Base-by-base conservation (phyloP, 1,140 invertebrate species). In the Batillaria attramentaria region DNA sequence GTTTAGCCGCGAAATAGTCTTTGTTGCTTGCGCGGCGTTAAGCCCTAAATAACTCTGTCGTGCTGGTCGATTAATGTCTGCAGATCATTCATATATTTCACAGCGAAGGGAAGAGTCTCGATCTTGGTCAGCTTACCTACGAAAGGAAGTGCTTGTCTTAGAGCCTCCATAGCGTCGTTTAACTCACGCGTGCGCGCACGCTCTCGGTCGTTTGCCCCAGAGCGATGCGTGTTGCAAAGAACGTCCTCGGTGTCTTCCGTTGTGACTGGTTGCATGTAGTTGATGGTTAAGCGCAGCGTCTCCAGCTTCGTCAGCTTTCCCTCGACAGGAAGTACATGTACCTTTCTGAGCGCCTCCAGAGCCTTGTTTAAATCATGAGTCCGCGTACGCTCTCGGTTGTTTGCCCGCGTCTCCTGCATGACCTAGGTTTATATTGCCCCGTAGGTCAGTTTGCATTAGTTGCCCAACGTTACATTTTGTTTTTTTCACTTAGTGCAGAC, bases 221-320 rank as follows among this genome's bases (percentile, higher is more conserved):
- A 94, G 68, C 98, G 93, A 66, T 97, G 93, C 76, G 94, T 95
- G 75, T 94, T 94, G 91, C 97, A 97, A 18, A 90, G 24, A 73
- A 89, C 87, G 73, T 89, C n/a, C n/a, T n/a, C n/a, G n/a, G n/a
- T n/a, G n/a, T n/a, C n/a, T n/a, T n/a, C n/a, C n/a, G n/a, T n/a
- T n/a, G n/a, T n/a, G n/a, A n/a, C n/a, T n/a, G n/a, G n/a, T n/a
- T n/a, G n/a, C n/a, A 99, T 98, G 90, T 98, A 99, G 88, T 98
- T 98, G 89, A 98, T 95, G 0, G 98, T 97, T 86, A 98, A 98
- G 50, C 97, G 93, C 28, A 99, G 92, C 0, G 98, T 99, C 92
- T 99, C 97, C 81, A 99, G 99, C 92, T 99, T 99, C 0, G 97
- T 99, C 20, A 99, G 92, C 88, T 98, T 98, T 89, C 98, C 90